Base-by-base conservation (phyloP, 2,888 invertebrate genomes). In the Dynastes maya region DNA sequence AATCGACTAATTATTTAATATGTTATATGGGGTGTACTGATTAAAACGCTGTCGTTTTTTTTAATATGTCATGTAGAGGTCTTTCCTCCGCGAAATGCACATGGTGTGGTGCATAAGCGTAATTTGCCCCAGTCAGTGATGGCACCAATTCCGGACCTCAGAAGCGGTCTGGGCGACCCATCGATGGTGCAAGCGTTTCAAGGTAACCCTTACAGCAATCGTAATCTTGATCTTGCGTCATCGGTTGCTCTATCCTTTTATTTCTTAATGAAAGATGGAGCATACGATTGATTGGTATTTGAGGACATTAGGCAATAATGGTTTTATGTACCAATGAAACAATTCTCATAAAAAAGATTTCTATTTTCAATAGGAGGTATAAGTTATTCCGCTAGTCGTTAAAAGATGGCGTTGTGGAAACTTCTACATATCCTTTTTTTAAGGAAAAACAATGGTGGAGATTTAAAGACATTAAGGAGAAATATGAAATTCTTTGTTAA, bases 121-220 rank as follows among this genome's bases (percentile, higher is more conserved):
- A 93, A 95, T 90, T 93, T 96, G 90, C 94, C 96, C 90, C 94
- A 95, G 91, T 93, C 95, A 90, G 91, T 93, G 89, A 94, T 95
- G 89, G 91, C 91, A 89, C 94, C 95, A 89, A 97, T 97, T 89
- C 96, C 96, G 88, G 95, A 96, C 91, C 93, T 97, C 90, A 94
- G 96, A 89, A 92, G 92, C 89, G 92, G 92, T 87, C 89, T 91
- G 89, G 92, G 92, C 89, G 89, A 90, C 85, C 87, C 88, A 83
- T 84, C 88, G 82, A n/a, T 55, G 55, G 63, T 61, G 75, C 78
- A 74, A 74, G 82, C 87, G 81, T 91, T 92, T 86, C 89, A 91
- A 92, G 90, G 90, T 90, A 89, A 87, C 58, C 58, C 61, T 45
- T 45, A 67, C 29, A 76, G 71, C 68, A 58, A 71, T 45, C 49